Evolutionary conservation across 1,140 invertebrate species (phyloP), one percentile per base, ranked within the genome.

Genomic region (Palaemon carinicauda): DNA sequence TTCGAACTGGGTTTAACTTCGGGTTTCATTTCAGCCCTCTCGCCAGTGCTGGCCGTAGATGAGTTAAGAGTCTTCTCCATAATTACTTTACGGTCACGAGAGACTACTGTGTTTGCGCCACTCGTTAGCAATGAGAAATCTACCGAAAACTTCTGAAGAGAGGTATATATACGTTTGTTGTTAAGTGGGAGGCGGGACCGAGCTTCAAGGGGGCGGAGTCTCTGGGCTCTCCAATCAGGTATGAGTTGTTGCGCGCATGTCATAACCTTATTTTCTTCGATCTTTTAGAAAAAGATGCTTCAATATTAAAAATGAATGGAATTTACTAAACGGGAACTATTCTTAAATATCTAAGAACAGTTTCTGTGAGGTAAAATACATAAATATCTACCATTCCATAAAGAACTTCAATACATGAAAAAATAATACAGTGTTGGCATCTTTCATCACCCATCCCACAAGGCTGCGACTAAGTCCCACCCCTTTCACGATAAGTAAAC

Each of bases 81-180:
- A 69, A 69, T 31, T 4, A 69, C 29, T 41, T 41, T 12, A 9
- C 12, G 51, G 33, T 5, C 41, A 33, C 19, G 19, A 19, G 3
- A 21, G 21, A 33, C 10, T n/a, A 10, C 33, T 41, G 31, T 10
- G 12, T 33, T 33, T 27, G 21, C 10, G 54, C 52, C 83, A 53
- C 69, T 41, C 29, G 60, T 71, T 73, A 79, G 53, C 54, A 79
- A n/a, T n/a, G n/a, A n/a, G n/a, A n/a, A 80, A 86, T 80, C 84
- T 80, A 80, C 31, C 41, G 29, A 33, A 31, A 54, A 14, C 21
- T 29, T 54, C 41, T 53, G 50, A 54, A 31, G 50, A 29, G 24
- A 27, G 84, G 41, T 50, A 53, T 71, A 80, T 86, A 86, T 86
- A 86, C 31, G 84, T 54, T 71, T 51, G 54, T 41, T 69, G 78